Conservation (phyloP, 2,888 invertebrate species). For the Coleophora deauratella region DNA sequence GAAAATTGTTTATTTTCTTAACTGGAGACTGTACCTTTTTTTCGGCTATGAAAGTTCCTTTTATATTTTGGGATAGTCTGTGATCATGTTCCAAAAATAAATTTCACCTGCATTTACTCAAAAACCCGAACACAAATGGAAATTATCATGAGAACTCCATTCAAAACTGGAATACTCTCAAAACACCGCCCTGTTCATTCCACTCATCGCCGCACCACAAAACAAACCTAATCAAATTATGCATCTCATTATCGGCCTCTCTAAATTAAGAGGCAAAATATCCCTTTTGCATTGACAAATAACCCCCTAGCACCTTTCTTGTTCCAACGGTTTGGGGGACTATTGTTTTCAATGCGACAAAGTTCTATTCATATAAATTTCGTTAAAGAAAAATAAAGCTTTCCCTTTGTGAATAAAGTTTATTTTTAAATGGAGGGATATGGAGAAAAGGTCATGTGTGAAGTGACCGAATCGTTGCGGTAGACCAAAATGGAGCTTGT, state of each 20-base stretch:
- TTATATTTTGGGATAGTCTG: too few species aligned
- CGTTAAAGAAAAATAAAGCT: slow-evolving; percentile 17
- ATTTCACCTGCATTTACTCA: too few species aligned
- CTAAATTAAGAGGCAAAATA: slow-evolving; percentile 64
- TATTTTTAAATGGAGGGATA: slow-evolving; percentile 12
- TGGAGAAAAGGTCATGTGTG: slow-evolving; percentile 22
- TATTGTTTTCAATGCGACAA: slow-evolving; percentile 25
- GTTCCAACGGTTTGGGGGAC: slow-evolving; percentile 53
- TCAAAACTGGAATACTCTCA: too few species aligned
- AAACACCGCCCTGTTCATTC: too few species aligned
- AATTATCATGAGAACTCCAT: too few species aligned
- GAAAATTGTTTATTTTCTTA: too few species aligned
- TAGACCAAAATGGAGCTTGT: slow-evolving; percentile 67
- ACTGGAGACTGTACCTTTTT: too few species aligned
- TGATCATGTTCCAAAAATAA: too few species aligned
- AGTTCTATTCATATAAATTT: slow-evolving; percentile 21
- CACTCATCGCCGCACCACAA: slow-evolving; percentile 2
- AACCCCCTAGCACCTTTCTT: slow-evolving; percentile 60
- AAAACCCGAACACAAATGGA: too few species aligned
- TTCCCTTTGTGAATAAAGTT: slow-evolving; percentile 13
- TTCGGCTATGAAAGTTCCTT: too few species aligned
- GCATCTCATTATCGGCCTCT: slow-evolving; percentile 64
- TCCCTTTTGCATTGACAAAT: slow-evolving; percentile 64
- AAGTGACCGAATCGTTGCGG: slow-evolving; percentile 46
- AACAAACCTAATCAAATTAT: slow-evolving; percentile 51